Evolutionary conservation across 2,888 invertebrate species (phyloP).

Genomic region (Drosophila austrosaltans): DNA sequence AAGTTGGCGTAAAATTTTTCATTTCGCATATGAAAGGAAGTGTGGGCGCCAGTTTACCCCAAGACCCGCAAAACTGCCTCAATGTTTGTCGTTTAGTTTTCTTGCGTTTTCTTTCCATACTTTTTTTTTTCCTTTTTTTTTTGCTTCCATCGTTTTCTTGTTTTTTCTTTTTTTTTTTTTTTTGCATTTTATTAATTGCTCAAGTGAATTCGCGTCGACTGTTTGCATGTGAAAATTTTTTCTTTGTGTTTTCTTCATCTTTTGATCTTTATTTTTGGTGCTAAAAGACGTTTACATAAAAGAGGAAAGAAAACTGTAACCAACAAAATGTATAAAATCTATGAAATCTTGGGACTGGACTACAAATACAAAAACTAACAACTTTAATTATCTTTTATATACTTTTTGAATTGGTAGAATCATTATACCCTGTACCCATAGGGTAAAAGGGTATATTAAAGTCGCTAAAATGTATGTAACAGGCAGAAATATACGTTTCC

Average conservation of each 20-base stretch:
- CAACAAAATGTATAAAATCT: neutral
- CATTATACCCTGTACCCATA: too few species aligned
- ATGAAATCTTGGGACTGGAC: too few species aligned
- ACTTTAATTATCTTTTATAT: too few species aligned
- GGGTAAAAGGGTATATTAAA: too few species aligned
- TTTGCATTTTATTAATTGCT: constrained; percentile 74
- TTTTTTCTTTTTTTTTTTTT: constrained; percentile 24
- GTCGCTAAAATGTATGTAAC: too few species aligned
- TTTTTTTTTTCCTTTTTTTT: constrained; percentile 34
- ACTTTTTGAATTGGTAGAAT: too few species aligned
- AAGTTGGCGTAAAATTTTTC: constrained; percentile 77
- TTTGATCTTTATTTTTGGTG: constrained; percentile 63
- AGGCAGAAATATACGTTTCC: too few species aligned
- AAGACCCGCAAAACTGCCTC: constrained; percentile 53
- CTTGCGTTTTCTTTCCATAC: constrained; percentile 18
- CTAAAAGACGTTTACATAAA: constrained; percentile 23
- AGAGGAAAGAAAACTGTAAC: neutral
- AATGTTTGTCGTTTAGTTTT: constrained; percentile 65
- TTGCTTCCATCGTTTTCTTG: constrained; percentile 36
- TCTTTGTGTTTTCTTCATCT: constrained; percentile 57
- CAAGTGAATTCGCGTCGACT: constrained; percentile 70
- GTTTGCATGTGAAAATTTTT: constrained; percentile 58
- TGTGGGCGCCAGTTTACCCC: constrained; percentile 65
- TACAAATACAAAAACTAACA: too few species aligned
- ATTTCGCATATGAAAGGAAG: constrained; percentile 78